Base-by-base conservation (phyloP, 2,797 vertebrate species). In the Kryptopterus vitreolus region DNA sequence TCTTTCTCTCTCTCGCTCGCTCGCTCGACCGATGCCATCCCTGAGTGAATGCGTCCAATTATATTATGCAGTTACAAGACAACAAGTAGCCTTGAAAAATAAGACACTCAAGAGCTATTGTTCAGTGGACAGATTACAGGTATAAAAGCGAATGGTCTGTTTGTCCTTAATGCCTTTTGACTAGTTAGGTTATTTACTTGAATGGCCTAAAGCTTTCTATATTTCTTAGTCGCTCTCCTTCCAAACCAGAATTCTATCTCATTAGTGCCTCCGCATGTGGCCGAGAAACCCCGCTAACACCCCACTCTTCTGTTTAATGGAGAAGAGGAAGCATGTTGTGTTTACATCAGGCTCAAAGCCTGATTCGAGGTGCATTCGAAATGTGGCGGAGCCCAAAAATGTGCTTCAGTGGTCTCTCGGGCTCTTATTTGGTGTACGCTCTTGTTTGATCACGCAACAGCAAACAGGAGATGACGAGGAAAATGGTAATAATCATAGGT, bases 21-120 rank as follows among this genome's bases (percentile, higher is more conserved):
- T 50, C 13, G 77, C 31, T 73, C 81, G 81, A 81, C 62, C 57
- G 61, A 53, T 52, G 77, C 74, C 82, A 73, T 77, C 74, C 52
- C 68, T 84, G 69, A 84, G n/a, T 80, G 78, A 83, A 77, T 82
- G 55, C 62, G n/a, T 78, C 66, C 73, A 84, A 83, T 82, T 81
- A 79, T 81, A 86, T 84, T 82, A 81, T 73, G 78, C 77, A 82
- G 77, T 69, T 80, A 70, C 66, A 76, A 75, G 69, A 77, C 24
- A 26, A 46, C 59, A 58, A 63, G 72, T 81, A 70, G 73, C 78
- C 74, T 62, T 68, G 52, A 38, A 74, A 43, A 50, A 81, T 75
- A 74, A 78, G 82, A 79, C 79, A 78, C 66, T 80, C 79, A 16
- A 10, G 59, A 52, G 58, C 4, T 35, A 52, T 82, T 81, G 46